Conservation (phyloP, 2,888 invertebrate species). For the Sarcophaga carnaria region DNA sequence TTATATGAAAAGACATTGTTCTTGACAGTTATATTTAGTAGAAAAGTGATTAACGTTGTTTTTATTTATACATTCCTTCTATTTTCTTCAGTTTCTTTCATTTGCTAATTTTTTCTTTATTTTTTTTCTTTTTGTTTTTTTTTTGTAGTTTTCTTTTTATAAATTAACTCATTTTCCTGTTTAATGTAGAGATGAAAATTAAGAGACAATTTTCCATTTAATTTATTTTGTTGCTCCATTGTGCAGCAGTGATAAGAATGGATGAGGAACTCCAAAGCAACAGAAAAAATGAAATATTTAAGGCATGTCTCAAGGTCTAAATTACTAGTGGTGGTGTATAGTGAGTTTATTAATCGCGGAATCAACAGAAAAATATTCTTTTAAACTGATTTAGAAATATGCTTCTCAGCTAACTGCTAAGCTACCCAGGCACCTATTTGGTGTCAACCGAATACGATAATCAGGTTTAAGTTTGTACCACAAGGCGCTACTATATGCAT, state of each 20-base stretch:
- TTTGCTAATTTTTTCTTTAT: background rate
- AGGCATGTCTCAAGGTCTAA: too few relatives aligned
- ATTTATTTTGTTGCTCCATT: conserved; percentile 15
- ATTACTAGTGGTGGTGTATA: too few relatives aligned
- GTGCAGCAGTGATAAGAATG: background rate
- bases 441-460: too few relatives aligned
- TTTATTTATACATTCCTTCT: background rate
- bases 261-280: background rate
- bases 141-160: background rate
- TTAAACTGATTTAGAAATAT: too few relatives aligned
- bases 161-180: conserved; percentile 58
- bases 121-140: background rate
- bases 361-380: too few relatives aligned
- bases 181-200: conserved; percentile 42
- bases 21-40: conserved; percentile 65
- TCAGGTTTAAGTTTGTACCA: too few relatives aligned
- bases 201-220: conserved; percentile 35
- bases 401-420: too few relatives aligned
- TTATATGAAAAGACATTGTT: conserved; percentile 52
- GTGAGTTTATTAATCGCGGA: too few relatives aligned
- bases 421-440: too few relatives aligned
- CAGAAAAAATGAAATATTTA: background rate
- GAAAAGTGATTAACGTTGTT: conserved; percentile 62
- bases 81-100: background rate
- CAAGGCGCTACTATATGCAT: too few relatives aligned